These are phyloP conservation scores for Shargacucullia verbasci DNA, from an alignment of 2,888 invertebrate genomes.

Conservation along the genomic window DNA sequence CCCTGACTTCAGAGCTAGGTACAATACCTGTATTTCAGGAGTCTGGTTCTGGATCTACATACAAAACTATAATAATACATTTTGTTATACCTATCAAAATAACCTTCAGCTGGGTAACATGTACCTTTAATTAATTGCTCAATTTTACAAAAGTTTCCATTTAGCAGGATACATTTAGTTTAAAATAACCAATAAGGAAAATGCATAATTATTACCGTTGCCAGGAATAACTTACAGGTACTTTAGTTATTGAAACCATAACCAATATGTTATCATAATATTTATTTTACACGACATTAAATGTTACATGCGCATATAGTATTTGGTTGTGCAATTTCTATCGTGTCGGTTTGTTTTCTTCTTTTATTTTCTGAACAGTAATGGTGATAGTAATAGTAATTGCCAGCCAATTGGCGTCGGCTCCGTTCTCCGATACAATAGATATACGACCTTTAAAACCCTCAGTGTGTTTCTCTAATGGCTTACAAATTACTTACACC, in stretches of 20 bases:
- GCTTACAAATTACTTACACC: constrained; percentile 33
- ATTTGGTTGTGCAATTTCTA: neutral
- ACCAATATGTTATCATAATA: neutral
- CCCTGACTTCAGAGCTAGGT: too few species aligned
- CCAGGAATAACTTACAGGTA: constrained; percentile 18
- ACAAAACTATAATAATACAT: too few species aligned
- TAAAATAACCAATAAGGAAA: constrained; percentile 23
- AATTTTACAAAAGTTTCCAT: too few species aligned
- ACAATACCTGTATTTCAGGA: too few species aligned
- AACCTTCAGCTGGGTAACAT: too few species aligned
- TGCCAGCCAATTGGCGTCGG: constrained; percentile 42
- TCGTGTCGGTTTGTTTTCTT: constrained; percentile 15
- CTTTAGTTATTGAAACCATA: constrained; percentile 4
- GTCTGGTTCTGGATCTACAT: too few species aligned
- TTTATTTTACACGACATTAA: too few species aligned
- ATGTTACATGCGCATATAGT: neutral
- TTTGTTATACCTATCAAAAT: too few species aligned
- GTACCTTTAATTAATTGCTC: too few species aligned
- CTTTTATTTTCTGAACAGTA: constrained; percentile 38
- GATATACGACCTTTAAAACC: constrained; percentile 40
- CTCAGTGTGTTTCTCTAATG: constrained; percentile 31
- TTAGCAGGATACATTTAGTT: too few species aligned
- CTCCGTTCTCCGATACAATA: constrained; percentile 23
- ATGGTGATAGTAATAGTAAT: constrained; percentile 13
- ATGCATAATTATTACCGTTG: constrained; percentile 7